These are phyloP conservation scores for Exocentrus adspersus DNA, from an alignment of 2,888 invertebrate species.

Conservation along the genomic window DNA sequence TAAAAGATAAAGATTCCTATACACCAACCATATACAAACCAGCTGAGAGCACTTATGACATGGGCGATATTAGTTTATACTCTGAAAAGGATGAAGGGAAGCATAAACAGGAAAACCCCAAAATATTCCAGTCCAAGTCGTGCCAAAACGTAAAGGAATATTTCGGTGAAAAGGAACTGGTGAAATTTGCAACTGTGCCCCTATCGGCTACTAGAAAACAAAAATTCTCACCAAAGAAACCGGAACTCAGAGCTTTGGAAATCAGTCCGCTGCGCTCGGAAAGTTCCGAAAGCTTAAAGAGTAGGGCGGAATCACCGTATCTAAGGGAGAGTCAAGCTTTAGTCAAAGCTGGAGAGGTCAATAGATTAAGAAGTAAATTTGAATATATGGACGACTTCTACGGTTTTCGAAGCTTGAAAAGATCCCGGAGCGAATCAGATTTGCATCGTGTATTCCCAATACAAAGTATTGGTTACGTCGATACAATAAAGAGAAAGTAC, in stretches of 20 bases:
- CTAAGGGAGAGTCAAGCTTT: slow-evolving; percentile 77
- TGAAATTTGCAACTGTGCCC: slow-evolving; percentile 69
- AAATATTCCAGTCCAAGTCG: slow-evolving; percentile 67
- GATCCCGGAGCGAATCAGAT: slow-evolving; percentile 83
- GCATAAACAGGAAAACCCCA: slow-evolving; percentile 27
- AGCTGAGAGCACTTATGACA: slow-evolving; percentile 62
- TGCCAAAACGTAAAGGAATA: slow-evolving; percentile 81
- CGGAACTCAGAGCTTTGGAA: slow-evolving; percentile 58
- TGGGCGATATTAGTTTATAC: slow-evolving; percentile 40
- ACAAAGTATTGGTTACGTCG: slow-evolving; percentile 67
- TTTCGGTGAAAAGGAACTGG: slow-evolving; percentile 78
- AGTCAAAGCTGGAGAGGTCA: slow-evolving; percentile 81
- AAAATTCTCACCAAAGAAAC: slow-evolving; percentile 64
- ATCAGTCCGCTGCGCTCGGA: slow-evolving; percentile 61
- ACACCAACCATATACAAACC: slow-evolving; percentile 63
- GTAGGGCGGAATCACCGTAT: slow-evolving; percentile 79
- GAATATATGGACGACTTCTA: slow-evolving; percentile 69
- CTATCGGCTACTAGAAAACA: slow-evolving; percentile 61
- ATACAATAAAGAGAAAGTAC: slow-evolving; percentile 70
- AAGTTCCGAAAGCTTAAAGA: slow-evolving; percentile 71
- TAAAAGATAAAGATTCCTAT: slow-evolving; percentile 66
- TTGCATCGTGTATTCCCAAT: slow-evolving; percentile 70
- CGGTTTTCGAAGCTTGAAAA: slow-evolving; percentile 54
- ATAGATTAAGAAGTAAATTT: slow-evolving; percentile 80
- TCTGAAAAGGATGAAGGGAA: slow-evolving; percentile 30